phyloP scores from a whole-genome alignment of 2,113 vertebrate species.

The Indicator indicator region DNA sequence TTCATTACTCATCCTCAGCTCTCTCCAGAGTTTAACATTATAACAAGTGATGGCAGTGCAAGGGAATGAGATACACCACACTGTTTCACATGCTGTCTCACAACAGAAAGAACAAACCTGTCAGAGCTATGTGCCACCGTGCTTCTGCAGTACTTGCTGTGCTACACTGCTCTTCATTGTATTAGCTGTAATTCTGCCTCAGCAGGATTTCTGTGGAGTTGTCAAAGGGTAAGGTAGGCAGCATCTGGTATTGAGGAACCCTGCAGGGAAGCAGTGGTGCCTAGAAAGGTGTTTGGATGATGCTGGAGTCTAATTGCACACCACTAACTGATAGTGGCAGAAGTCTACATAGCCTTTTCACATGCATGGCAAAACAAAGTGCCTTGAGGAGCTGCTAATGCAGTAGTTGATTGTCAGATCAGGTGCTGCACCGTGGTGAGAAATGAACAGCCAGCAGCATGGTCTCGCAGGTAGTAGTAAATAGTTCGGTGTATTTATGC shows the following conservation, averaged over 20 bases:
- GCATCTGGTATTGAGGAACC: neutral
- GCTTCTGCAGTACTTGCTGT: neutral
- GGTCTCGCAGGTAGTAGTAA: neutral
- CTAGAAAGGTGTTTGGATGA: neutral
- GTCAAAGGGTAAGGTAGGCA: rapidly evolving
- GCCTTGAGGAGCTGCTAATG: neutral
- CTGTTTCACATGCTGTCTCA: neutral
- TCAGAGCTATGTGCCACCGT: neutral
- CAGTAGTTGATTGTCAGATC: neutral
- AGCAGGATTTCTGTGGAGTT: neutral
- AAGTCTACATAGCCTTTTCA: neutral
- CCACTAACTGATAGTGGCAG: neutral
- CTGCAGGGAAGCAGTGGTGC: neutral
- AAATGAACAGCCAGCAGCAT: neutral
- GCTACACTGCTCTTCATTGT: neutral
- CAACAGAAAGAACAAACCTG: neutral
- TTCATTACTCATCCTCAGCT: neutral
- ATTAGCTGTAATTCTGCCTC: neutral
- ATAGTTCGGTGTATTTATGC: neutral
- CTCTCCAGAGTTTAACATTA: neutral
- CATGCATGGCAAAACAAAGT: neutral
- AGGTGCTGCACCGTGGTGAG: neutral
- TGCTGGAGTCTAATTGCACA: neutral
- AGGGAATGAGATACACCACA: neutral
- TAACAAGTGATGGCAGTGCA: rapidly evolving